Evolutionary conservation across 2,797 vertebrate genomes (phyloP).

Genomic region (Tragopan temminckii): DNA sequence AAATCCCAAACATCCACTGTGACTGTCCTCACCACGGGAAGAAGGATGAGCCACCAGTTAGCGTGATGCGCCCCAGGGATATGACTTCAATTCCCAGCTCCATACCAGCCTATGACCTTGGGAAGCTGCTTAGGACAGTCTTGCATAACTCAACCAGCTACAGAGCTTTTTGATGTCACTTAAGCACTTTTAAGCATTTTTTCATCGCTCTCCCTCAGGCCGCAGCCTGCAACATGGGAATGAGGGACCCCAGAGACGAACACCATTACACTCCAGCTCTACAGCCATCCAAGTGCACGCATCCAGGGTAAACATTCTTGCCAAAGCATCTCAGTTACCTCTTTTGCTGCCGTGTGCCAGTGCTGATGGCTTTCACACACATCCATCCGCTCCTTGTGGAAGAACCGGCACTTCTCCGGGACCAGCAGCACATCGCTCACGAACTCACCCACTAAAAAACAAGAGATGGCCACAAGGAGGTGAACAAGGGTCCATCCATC

Average conservation of each 20-base stretch:
- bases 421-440: constrained; percentile 96
- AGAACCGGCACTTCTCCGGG: constrained; percentile 96
- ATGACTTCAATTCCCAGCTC: background rate
- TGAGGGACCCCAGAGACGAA: background rate
- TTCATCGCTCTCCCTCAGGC: background rate
- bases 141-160: background rate
- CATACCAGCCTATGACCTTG: background rate
- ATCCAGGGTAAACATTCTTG: background rate
- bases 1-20: background rate
- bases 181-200: background rate
- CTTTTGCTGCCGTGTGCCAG: constrained; percentile 93
- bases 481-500: background rate
- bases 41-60: background rate
- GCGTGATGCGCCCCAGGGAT: background rate
- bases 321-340: constrained; percentile 82
- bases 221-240: background rate
- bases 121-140: background rate
- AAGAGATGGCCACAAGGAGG: background rate
- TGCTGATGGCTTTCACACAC: constrained; percentile 94
- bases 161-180: background rate
- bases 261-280: background rate
- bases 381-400: constrained; percentile 94
- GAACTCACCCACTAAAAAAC: constrained; percentile 93
- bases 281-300: background rate
- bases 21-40: background rate